phyloP scores from a whole-genome alignment of 2,113 vertebrate species.

The Tachysurus fulvidraco region DNA sequence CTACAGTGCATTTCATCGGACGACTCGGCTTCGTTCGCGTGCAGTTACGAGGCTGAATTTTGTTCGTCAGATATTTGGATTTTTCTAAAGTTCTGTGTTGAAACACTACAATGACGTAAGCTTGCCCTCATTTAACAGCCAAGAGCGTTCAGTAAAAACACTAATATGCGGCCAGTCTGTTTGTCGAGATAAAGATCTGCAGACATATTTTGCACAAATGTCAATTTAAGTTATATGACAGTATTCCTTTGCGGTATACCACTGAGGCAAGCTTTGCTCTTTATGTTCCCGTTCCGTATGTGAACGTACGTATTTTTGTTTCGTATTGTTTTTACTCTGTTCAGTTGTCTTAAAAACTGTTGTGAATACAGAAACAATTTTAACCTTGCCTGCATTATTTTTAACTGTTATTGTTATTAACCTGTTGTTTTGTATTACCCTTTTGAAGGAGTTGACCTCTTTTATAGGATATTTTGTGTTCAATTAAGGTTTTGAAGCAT shows the following conservation, averaged over 20 bases:
- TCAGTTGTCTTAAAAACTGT: conserved; percentile 37
- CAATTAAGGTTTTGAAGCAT: conserved; percentile 46
- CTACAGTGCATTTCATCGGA: conserved; percentile 8
- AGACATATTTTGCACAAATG: conserved; percentile 54
- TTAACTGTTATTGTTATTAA: conserved; percentile 46
- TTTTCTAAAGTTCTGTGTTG: background rate
- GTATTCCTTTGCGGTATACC: conserved; percentile 49
- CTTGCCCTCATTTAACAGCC: conserved; percentile 6
- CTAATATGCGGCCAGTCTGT: conserved; percentile 46
- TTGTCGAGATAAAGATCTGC: conserved; percentile 28
- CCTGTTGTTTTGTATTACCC: conserved; percentile 51
- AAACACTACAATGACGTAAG: conserved; percentile 42
- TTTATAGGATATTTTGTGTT: conserved; percentile 51
- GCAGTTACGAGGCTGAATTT: background rate
- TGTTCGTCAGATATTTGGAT: background rate
- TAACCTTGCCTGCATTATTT: conserved; percentile 52
- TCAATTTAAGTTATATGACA: conserved; percentile 48
- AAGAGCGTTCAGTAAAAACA: conserved; percentile 4
- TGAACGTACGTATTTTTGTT: conserved; percentile 42
- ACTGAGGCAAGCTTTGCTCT: conserved; percentile 49
- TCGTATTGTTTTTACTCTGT: conserved; percentile 49
- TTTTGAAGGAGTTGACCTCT: conserved; percentile 56
- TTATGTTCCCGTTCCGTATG: conserved; percentile 37
- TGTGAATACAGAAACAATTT: conserved; percentile 48
- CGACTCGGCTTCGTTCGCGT: conserved; percentile 19